phyloP scores from a whole-genome alignment of 1,140 invertebrate species.

The Drosophila suzukii region DNA sequence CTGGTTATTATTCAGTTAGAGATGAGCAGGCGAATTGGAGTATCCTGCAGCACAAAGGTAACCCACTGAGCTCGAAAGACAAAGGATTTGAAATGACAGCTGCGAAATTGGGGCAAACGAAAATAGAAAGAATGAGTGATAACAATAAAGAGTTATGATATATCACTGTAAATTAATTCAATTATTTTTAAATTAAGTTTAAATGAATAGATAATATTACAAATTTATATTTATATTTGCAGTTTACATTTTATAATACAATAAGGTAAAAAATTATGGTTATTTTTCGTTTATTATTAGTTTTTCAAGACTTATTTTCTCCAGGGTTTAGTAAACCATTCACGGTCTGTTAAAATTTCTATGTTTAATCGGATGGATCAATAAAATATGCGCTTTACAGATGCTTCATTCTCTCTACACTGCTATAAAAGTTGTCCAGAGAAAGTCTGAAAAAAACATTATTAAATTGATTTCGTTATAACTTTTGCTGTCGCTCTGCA shows the following conservation, averaged over 20 bases:
- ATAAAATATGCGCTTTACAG: neutral
- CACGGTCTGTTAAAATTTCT: no score
- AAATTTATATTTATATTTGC: no score
- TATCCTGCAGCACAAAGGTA: slow-evolving; percentile 7
- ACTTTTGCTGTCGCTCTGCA: slow-evolving; percentile 1
- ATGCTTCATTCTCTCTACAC: no score
- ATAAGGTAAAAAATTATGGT: no score
- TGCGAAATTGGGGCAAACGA: slow-evolving; percentile 10
- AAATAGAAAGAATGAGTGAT: neutral
- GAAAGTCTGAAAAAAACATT: neutral
- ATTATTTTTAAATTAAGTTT: no score
- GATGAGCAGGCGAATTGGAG: slow-evolving; percentile 34
- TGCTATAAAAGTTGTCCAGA: neutral
- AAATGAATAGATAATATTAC: no score
- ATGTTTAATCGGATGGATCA: neutral
- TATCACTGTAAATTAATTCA: no score
- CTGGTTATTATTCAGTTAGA: slow-evolving; percentile 40
- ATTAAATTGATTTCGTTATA: slow-evolving; percentile 7
- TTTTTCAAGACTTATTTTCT: no score
- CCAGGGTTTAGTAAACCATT: no score
- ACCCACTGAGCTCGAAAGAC: slow-evolving; percentile 8
- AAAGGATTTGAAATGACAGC: slow-evolving; percentile 1
- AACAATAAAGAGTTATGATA: neutral
- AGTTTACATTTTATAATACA: no score
- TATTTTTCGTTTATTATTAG: no score